These are phyloP conservation scores for Anarhynchus alexandrinus DNA, from an alignment of 2,113 vertebrate species.

Conservation along the genomic window DNA sequence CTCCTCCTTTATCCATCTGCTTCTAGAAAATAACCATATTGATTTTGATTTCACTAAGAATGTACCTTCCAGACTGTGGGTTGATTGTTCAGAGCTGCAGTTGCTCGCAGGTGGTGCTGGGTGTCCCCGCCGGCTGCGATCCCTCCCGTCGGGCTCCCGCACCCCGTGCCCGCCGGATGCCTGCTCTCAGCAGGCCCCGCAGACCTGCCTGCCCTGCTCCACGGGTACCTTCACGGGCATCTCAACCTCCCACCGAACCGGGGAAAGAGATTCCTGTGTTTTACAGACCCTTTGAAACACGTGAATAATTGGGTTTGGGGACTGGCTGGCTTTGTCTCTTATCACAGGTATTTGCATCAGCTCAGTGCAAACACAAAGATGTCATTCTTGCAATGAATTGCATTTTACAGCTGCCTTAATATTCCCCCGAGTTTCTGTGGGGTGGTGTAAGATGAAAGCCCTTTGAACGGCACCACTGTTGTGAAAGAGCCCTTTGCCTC, in stretches of 20 bases:
- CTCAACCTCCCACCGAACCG: neutral
- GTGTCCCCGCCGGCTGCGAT: neutral
- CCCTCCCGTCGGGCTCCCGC: neutral
- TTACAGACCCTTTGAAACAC: neutral
- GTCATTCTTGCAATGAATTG: neutral
- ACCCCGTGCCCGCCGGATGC: accelerated
- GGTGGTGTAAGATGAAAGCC: neutral
- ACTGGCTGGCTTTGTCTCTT: conserved; percentile 14
- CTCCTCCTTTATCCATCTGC: neutral
- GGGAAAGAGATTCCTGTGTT: neutral
- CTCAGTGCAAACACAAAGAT: neutral
- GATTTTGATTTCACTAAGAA: neutral
- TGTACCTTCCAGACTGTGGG: neutral
- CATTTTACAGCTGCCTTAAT: neutral
- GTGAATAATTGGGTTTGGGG: neutral
- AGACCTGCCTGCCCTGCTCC: neutral
- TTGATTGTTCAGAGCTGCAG: neutral
- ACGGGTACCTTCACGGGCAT: neutral
- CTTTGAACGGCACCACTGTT: neutral
- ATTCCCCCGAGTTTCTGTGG: neutral
- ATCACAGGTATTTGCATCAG: neutral
- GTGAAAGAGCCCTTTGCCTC: conserved; percentile 19
- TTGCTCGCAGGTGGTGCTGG: neutral
- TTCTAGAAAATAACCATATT: neutral
- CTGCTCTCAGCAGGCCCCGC: neutral